phyloP scores from a whole-genome alignment of 2,113 vertebrate genomes.

The Xiphophorus maculatus region DNA sequence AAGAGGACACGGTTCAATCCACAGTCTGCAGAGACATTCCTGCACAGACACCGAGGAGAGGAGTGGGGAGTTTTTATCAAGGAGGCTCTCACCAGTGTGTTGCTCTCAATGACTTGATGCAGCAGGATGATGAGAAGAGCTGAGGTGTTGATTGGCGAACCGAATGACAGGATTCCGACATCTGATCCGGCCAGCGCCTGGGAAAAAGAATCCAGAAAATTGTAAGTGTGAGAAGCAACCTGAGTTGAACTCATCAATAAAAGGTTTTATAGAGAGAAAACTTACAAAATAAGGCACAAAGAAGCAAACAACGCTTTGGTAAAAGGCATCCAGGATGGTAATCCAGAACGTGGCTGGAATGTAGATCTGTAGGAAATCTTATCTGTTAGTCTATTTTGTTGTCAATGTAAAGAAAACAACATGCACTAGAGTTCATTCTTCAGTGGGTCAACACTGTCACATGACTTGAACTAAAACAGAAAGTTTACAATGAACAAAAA shows the following conservation, averaged over 20 bases:
- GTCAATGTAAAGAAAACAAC: background rate
- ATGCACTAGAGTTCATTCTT: background rate
- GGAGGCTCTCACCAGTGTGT: constrained; percentile 86
- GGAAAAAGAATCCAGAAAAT: background rate
- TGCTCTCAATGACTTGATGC: constrained; percentile 92
- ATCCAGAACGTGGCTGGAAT: constrained; percentile 73
- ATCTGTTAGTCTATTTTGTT: background rate
- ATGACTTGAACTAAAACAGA: background rate
- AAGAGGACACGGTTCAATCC: background rate
- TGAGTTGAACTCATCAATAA: background rate
- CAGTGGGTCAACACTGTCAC: background rate
- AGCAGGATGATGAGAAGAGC: constrained; percentile 89
- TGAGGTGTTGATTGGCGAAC: constrained; percentile 88
- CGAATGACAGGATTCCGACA: constrained; percentile 86
- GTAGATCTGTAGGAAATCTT: constrained; percentile 70
- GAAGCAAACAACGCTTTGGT: constrained; percentile 94
- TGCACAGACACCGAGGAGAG: background rate
- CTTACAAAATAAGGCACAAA: constrained; percentile 94
- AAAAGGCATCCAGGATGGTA: constrained; percentile 88
- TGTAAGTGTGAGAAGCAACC: background rate
- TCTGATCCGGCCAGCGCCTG: constrained; percentile 87
- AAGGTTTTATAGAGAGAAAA: background rate
- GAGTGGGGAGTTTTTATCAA: background rate
- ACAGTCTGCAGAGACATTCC: background rate
- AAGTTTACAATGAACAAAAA: too few relatives aligned